Evolutionary conservation across 2,113 vertebrate genomes (phyloP).

Genomic region (Calyptommatus sinebrachiatus): DNA sequence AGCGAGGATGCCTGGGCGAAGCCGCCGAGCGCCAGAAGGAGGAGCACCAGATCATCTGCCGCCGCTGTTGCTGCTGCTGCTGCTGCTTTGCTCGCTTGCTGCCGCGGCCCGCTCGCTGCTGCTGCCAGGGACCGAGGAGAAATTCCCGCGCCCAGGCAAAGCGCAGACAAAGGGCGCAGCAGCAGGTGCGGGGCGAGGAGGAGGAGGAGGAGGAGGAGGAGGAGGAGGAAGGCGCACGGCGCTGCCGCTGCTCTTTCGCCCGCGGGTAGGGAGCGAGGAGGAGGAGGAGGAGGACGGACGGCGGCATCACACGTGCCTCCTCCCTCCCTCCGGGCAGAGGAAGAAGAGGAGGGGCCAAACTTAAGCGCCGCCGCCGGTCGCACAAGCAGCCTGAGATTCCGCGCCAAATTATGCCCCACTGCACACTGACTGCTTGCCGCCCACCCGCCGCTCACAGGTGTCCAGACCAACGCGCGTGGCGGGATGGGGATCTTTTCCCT

Average conservation of each 20-base stretch:
- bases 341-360: too few relatives aligned
- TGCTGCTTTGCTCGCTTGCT: too few relatives aligned
- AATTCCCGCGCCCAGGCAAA: slow-evolving; percentile 60
- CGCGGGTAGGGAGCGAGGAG: not conserved
- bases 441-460: too few relatives aligned
- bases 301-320: too few relatives aligned
- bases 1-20: not conserved
- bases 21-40: not conserved
- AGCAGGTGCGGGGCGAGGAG: slow-evolving; percentile 1
- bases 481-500: too few relatives aligned
- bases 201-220: slow-evolving; percentile 24
- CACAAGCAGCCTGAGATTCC: too few relatives aligned
- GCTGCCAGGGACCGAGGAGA: slow-evolving; percentile 68
- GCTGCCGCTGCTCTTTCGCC: not conserved
- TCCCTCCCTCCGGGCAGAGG: too few relatives aligned
- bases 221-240: not conserved
- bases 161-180: slow-evolving; percentile 45
- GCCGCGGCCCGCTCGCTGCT: not conserved
- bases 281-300: too few relatives aligned
- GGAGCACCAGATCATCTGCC: not conserved
- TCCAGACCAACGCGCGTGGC: too few relatives aligned
- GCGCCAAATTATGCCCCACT: too few relatives aligned
- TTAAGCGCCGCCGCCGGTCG: too few relatives aligned
- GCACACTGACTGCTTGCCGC: too few relatives aligned
- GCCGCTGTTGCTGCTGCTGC: not conserved